Base-by-base conservation (phyloP, 2,113 vertebrate genomes). In the Neolamprologus variostigma region DNA sequence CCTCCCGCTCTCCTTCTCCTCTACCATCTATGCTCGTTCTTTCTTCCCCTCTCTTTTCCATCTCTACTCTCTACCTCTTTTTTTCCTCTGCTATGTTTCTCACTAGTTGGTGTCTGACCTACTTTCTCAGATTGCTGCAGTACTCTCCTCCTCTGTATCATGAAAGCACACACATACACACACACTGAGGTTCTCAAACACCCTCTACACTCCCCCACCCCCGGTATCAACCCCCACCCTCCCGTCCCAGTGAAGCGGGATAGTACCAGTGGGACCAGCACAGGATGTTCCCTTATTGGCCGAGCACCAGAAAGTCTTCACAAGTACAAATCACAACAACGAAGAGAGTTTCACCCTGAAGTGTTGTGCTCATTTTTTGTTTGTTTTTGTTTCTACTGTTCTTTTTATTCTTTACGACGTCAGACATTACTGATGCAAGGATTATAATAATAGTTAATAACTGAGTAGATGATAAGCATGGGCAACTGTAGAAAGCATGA, bases 71-170 rank as follows among this genome's bases (percentile, higher is more conserved):
- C 68, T 83, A 89, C 91, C 89, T 94, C 89, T 91, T 85, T 93
- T 13, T 90, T 85, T 93, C 86, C 89, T 91, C 86, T 85, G 86
- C 89, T 85, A 90, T 91, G 86, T 85, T 91, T 93, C 87, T 90
- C 83, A 33, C 89, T 89, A 89, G 92, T 93, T 59, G 40, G 81
- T 89, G 94, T 95, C 95, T 96, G 95, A 95, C 95, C 95, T 96
- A 96, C 92, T 95, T 96, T 92, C 85, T 93, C 90, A 86, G 81
- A 92, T 92, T 95, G 94, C 92, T 94, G 95, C 94, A 96, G 93
- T 94, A 90, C 93, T 95, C 93, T 93, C 80, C 89, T 90, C 84
- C 88, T 94, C 90, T 92, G 89, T 94, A 93, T 89, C 86, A 8
- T 83, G 83, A 91, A 94, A 84, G 89, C 92, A 89, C 88, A 82